Conservation (phyloP, 2,113 vertebrate genomes). For the Thamnophis sirtalis region DNA sequence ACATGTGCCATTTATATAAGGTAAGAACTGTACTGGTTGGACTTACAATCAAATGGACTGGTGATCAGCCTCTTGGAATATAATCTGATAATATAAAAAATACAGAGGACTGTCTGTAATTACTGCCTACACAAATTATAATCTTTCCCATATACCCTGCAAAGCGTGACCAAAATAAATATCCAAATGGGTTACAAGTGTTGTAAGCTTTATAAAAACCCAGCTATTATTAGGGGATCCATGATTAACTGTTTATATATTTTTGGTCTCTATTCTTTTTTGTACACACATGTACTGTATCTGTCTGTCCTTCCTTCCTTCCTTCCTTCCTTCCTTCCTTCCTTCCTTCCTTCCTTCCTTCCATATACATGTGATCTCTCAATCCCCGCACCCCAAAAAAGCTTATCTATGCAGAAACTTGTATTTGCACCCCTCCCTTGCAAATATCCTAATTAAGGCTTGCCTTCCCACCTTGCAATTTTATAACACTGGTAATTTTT, state of each 20-base stretch:
- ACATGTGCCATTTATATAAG: not conserved
- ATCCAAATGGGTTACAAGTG: not conserved
- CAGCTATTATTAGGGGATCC: not conserved
- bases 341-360: not conserved
- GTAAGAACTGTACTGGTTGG: not conserved
- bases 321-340: not conserved
- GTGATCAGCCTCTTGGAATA: not conserved
- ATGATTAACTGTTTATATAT: not conserved
- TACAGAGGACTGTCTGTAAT: not conserved
- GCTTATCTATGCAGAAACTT: not conserved
- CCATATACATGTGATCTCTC: not conserved
- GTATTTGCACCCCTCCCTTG: not conserved
- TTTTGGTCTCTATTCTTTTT: not conserved
- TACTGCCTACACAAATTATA: not conserved
- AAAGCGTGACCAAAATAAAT: not conserved
- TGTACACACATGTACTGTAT: not conserved
- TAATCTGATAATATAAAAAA: not conserved
- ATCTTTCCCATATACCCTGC: not conserved
- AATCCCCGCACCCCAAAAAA: not conserved
- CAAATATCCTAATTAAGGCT: not conserved
- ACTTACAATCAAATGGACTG: not conserved
- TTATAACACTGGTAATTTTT: not conserved
- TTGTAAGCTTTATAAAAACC: not conserved
- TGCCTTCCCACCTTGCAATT: not conserved
- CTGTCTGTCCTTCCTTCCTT: not conserved